Conservation (phyloP, 2,113 vertebrate species). For the Caracal caracal region DNA sequence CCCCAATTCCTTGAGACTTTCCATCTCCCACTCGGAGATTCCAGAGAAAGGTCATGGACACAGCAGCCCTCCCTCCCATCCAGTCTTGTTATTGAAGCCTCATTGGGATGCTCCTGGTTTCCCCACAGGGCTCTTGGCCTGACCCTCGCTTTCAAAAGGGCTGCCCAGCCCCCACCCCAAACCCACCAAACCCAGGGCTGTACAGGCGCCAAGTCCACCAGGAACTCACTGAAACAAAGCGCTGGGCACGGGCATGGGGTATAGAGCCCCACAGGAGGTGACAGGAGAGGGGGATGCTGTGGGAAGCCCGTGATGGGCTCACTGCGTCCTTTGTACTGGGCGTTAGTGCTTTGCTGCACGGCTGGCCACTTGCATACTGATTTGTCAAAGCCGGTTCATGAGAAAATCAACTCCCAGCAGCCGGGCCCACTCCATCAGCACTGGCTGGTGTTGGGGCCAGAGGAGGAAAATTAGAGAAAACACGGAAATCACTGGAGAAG, state of each 20-base stretch:
- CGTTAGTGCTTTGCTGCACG: fast-evolving
- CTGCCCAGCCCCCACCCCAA: background rate
- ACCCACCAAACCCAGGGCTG: background rate
- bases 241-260: background rate
- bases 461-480: background rate
- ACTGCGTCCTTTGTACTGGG: conserved; percentile 26
- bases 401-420: background rate
- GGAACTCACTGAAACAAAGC: conserved; percentile 2
- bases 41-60: background rate
- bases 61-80: background rate
- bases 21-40: background rate
- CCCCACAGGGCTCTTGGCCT: background rate
- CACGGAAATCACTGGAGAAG: background rate
- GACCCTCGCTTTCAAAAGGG: conserved; percentile 6
- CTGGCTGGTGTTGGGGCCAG: background rate
- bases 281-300: background rate
- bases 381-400: background rate
- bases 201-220: conserved; percentile 37
- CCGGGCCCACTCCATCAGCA: background rate
- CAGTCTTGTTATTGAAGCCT: background rate
- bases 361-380: conserved; percentile 48
- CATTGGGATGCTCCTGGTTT: conserved; percentile 10
- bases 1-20: background rate
- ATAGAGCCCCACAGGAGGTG: background rate
- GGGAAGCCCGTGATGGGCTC: background rate